A percentile compares a stretch with the other conserved stretches of the same genome.
These are phyloP conservation scores for Phalangium opilio DNA, from an alignment of 2,888 invertebrate species.

Conservation along the genomic window DNA sequence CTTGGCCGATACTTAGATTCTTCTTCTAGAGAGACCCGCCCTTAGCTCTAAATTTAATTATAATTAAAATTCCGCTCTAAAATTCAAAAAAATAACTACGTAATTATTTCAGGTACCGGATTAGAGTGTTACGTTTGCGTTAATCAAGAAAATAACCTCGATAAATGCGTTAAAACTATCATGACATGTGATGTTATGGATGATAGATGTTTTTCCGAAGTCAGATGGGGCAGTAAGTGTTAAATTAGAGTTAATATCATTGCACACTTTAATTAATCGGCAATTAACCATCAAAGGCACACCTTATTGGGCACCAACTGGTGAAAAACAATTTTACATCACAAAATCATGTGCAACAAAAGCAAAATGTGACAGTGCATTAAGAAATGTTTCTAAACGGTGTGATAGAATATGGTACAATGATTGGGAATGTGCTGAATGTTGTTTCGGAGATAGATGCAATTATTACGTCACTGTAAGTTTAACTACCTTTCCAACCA, in stretches of 20 bases:
- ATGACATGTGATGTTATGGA: constrained; percentile 75
- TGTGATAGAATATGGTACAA: constrained; percentile 85
- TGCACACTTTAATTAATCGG: constrained; percentile 2
- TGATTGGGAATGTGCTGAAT: constrained; percentile 92
- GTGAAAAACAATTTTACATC: constrained; percentile 80
- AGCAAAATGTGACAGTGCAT: constrained; percentile 54
- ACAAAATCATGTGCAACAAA: constrained; percentile 77
- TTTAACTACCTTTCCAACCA: too few relatives aligned
- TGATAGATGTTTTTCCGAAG: constrained; percentile 72
- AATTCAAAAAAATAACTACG: neutral
- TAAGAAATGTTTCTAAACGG: constrained; percentile 52
- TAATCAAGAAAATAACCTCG: constrained; percentile 76
- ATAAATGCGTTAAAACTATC: constrained; percentile 81
- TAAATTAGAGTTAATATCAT: neutral
- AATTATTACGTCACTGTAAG: constrained; percentile 90
- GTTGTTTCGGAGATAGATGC: constrained; percentile 87
- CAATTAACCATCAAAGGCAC: constrained; percentile 39
- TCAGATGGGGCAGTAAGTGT: constrained; percentile 81
- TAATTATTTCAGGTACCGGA: constrained; percentile 39
- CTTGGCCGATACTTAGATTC: too few relatives aligned
- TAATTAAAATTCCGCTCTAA: too few relatives aligned
- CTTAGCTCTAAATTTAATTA: too few relatives aligned
- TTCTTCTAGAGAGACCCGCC: too few relatives aligned
- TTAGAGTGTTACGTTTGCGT: constrained; percentile 92
- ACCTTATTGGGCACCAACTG: constrained; percentile 88